A percentile compares a stretch with the other conserved stretches of the same genome.
phyloP scores from a whole-genome alignment of 2,113 vertebrate genomes.

The Cololabis saira region DNA sequence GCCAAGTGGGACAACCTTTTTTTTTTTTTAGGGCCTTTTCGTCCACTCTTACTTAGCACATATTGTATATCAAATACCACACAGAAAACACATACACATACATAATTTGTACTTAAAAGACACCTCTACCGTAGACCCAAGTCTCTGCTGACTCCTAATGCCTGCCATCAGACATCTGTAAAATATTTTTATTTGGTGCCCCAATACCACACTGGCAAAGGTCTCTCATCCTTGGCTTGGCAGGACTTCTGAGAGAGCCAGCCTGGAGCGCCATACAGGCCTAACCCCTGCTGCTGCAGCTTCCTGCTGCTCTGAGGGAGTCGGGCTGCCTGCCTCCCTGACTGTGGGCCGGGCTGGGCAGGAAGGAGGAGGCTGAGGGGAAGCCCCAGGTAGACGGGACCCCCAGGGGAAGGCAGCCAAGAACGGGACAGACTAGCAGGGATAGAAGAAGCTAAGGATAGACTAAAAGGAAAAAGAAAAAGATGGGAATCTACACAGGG shows the following conservation, averaged over 20 bases:
- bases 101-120: slow-evolving; percentile 51
- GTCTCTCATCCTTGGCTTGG: slow-evolving; percentile 80
- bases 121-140: slow-evolving; percentile 20
- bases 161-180: slow-evolving; percentile 81
- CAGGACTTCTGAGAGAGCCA: slow-evolving; percentile 80
- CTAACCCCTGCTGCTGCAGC: slow-evolving; percentile 71
- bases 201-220: slow-evolving; percentile 79
- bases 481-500: slow-evolving; percentile 5
- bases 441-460: slow-evolving; percentile 1
- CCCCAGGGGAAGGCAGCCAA: slow-evolving; percentile 47
- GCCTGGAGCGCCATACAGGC: slow-evolving; percentile 70
- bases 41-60: slow-evolving; percentile 5
- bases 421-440: slow-evolving; percentile 16
- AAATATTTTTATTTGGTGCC: slow-evolving; percentile 81
- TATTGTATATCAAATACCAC: slow-evolving; percentile 43
- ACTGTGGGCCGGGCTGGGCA: slow-evolving; percentile 66
- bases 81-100: slow-evolving; percentile 15
- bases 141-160: slow-evolving; percentile 52
- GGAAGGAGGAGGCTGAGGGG: slow-evolving; percentile 55
- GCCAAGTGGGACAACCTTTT: slow-evolving; percentile 7
- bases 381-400: slow-evolving; percentile 53
- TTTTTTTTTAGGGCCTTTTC: slow-evolving; percentile 20
- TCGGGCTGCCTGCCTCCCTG: slow-evolving; percentile 74
- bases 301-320: slow-evolving; percentile 76
- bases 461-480: slow-evolving; percentile 1